Base-by-base conservation (phyloP, 1,140 invertebrate genomes). In the Tetraneura akinire region DNA sequence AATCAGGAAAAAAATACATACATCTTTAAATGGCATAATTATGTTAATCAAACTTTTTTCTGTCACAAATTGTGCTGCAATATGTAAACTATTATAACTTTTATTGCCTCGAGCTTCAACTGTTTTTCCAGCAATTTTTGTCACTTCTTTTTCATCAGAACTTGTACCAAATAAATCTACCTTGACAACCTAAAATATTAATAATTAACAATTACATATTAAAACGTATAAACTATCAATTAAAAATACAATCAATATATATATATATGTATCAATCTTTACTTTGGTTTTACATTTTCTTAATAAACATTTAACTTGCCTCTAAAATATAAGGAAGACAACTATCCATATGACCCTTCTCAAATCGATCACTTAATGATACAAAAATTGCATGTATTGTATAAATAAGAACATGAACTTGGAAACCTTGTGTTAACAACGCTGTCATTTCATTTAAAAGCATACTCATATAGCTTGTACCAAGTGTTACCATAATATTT, bases 121-220 rank as follows among this genome's bases (percentile, higher is more conserved):
- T 9, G 91, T 89, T 86, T 96, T 96, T 23, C 88, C 89, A 10
- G 90, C 90, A 47, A 98, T 92, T 83, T 94, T 93, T 1, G 89
- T 88, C 0, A 98, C 90, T 86, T 96, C 93, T 86, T 98, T 98
- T 86, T 98, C 96, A 86, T 98, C 96, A 0, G 92, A 91, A 1
- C 92, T 88, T 53, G 91, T 87, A 1, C 95, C 95, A 86, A 98
- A 98, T 16, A 98, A 86, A 87, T 98, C 96, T 80, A 93, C 90
- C 68, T 92, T 91, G 81, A 94, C 96, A 14, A 94, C 86, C 89
- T 92, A 81, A n/a, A n/a, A n/a, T n/a, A n/a, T n/a, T n/a, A n/a
- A n/a, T 57, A 85, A 83, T 80, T 71, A 70, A 80, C 29, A 73
- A 14, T 47, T 47, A 47, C 1, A 6, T 14, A 47, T 47, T 47